Conservation (phyloP, 2,113 vertebrate genomes). For the Petrocephalus zakoni region DNA sequence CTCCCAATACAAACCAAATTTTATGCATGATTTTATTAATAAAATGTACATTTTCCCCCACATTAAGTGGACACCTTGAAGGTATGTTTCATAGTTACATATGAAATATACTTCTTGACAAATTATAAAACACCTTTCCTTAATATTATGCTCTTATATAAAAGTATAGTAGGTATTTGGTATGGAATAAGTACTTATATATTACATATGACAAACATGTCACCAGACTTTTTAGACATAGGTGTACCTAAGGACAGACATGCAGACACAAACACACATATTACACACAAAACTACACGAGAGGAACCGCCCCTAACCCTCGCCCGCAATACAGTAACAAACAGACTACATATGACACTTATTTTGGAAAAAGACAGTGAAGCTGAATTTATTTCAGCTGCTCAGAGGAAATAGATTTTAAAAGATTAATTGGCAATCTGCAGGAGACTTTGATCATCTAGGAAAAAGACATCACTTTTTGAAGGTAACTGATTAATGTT, state of each 20-base stretch:
- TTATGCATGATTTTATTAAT: slow-evolving; percentile 2
- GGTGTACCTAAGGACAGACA: background rate
- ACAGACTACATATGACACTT: background rate
- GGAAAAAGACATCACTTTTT: background rate
- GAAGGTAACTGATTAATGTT: background rate
- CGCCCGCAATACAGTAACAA: background rate
- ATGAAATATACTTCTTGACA: slow-evolving; percentile 15
- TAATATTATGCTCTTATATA: slow-evolving; percentile 13
- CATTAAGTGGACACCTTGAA: slow-evolving; percentile 48
- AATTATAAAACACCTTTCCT: slow-evolving; percentile 21
- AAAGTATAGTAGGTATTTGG: slow-evolving; percentile 11
- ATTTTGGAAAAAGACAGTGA: background rate
- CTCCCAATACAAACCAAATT: background rate
- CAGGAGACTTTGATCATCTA: background rate
- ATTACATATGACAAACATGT: background rate
- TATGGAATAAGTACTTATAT: slow-evolving; percentile 15
- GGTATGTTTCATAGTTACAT: slow-evolving; percentile 44
- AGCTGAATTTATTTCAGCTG: background rate
- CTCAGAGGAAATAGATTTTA: background rate
- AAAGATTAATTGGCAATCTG: background rate
- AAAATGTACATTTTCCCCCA: slow-evolving; percentile 33
- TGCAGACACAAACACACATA: slow-evolving; percentile 44
- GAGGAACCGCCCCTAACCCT: background rate
- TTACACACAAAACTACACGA: slow-evolving; percentile 45
- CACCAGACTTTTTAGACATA: slow-evolving; percentile 3